These are phyloP conservation scores for Gymnobelideus leadbeateri DNA, from an alignment of 2,113 vertebrate genomes.

Conservation along the genomic window DNA sequence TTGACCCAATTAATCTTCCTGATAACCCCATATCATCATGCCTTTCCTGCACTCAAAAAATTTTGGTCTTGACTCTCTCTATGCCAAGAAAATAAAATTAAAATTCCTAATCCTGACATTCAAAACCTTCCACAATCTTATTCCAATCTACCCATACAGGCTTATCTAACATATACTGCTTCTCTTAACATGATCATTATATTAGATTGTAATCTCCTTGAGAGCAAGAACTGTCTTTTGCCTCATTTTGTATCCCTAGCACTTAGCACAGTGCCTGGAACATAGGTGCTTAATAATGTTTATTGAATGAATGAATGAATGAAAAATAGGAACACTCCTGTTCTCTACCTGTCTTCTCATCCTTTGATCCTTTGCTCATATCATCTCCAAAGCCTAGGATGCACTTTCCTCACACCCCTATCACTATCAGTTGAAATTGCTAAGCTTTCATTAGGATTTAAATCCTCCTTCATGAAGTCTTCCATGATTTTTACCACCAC, in stretches of 20 bases:
- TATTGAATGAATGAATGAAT: neutral
- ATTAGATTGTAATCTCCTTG: neutral
- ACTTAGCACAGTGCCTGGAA: neutral
- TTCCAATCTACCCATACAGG: neutral
- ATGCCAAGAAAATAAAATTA: neutral
- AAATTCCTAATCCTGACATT: neutral
- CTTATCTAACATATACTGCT: neutral
- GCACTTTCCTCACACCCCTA: neutral
- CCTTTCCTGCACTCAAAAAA: neutral
- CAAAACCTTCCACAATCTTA: neutral
- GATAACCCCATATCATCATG: neutral
- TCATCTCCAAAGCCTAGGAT: neutral
- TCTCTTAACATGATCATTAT: neutral
- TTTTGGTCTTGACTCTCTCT: neutral
- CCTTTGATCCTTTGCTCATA: neutral
- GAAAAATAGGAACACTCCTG: neutral
- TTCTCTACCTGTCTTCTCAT: neutral
- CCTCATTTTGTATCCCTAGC: neutral
- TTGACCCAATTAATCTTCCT: neutral
- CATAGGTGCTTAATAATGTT: neutral
- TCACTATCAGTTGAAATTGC: neutral
- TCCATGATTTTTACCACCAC: neutral
- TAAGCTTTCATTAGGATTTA: neutral
- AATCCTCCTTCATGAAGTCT: neutral
- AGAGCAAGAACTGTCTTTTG: neutral